Evolutionary conservation across 2,113 vertebrate genomes (phyloP).

Genomic region (Arenaria interpres): DNA sequence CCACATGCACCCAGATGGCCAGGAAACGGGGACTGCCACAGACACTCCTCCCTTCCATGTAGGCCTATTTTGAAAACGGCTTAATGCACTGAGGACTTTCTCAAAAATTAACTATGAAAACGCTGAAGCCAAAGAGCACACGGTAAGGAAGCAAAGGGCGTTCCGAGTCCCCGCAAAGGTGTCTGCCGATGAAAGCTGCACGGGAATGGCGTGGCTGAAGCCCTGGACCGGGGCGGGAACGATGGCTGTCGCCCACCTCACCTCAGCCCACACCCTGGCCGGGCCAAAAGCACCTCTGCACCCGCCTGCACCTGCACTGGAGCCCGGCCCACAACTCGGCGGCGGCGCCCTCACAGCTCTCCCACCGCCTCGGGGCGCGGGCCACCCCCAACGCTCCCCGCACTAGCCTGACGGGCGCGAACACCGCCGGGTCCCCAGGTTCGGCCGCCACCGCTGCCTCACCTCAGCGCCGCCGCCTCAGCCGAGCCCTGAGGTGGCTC

Average conservation of each 20-base stretch:
- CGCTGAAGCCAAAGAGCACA: neutral
- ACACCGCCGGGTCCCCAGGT: fast-evolving
- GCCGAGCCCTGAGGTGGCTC: neutral
- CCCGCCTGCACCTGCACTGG: neutral
- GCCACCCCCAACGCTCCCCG: no score
- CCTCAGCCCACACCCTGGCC: neutral
- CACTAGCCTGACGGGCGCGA: neutral
- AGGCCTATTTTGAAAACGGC: neutral
- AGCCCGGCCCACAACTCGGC: neutral
- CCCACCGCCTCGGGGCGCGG: no score
- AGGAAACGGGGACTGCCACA: fast-evolving
- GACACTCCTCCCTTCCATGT: no score
- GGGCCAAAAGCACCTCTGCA: neutral
- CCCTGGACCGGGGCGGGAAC: neutral
- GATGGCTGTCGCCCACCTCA: neutral
- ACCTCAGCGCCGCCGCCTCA: fast-evolving
- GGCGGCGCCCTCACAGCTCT: neutral
- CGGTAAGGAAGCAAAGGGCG: neutral
- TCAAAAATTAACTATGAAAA: neutral
- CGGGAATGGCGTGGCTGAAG: neutral
- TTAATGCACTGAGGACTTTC: neutral
- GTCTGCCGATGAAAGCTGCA: neutral
- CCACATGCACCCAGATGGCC: neutral
- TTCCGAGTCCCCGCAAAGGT: neutral
- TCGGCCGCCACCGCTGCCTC: no score